Base-by-base conservation (phyloP, 1,140 invertebrate genomes). In the Drosophila persimilis region DNA sequence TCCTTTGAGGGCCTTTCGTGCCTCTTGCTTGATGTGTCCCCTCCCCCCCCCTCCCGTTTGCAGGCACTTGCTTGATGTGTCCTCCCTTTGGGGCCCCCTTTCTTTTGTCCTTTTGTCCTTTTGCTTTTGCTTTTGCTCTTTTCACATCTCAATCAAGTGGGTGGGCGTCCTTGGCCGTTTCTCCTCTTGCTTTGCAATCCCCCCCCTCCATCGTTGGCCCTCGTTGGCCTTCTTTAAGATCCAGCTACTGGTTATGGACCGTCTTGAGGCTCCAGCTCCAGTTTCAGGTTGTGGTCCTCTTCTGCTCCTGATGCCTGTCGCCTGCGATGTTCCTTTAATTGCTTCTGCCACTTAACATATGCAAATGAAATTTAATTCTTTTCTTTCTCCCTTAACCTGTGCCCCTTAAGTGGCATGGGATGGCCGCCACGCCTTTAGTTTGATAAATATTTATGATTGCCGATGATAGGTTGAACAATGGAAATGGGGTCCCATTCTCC, bases 301-400 rank as follows among this genome's bases (percentile, higher is more conserved):
- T 2, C 11, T 39, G 35, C 0, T 39, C 31, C 31, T 35, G 31
- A 3, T 35, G 29, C 35, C 35, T 39, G 35, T 3, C 11, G 35
- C 11, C 11, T 29, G 13, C 29, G 52, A 29, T 35, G 52, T 43
- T 26, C 41, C 81, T 78, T 88, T 88, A 88, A 88, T 88, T 88
- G 83, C 83, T 80, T 70, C 75, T 88, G 75, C 83, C 83, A 88
- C 83, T 88, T 88, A 88, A 89, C 83, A 81, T 88, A 88, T 88
- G 83, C 83, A 89, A 88, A 88, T 88, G 79, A 73, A 88, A 83
- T 88, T 83, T 61, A 58, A 75, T 78, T 81, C 54, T 72, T 57
- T 69, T 26, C 4, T 51, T 20, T 20, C 17, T 43, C 45, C 39
- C 44, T 45, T 45, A 54, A 57, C 53, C 17, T 53, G 60, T 8